Conservation (phyloP, 2,888 invertebrate species). For the Germaria angustata region DNA sequence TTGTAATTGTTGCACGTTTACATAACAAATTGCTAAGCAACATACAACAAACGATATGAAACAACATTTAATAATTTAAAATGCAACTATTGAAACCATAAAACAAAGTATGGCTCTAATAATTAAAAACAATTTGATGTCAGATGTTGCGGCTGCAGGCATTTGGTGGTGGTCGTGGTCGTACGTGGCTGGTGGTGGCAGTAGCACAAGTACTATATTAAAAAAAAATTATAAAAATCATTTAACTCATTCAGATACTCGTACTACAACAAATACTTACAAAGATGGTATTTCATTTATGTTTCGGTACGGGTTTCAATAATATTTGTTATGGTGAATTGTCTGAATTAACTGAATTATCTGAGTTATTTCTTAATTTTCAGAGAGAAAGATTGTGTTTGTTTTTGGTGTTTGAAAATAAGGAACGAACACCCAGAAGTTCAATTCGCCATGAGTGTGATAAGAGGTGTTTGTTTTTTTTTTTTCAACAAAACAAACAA, state of each 20-base stretch:
- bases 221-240: not conserved
- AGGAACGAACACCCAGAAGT: slow-evolving; percentile 61
- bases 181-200: not conserved
- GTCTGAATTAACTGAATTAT: slow-evolving; percentile 28
- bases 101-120: slow-evolving; percentile 20
- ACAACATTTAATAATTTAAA: slow-evolving; percentile 11
- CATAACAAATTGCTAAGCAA: slow-evolving; percentile 61
- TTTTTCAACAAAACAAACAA: slow-evolving; percentile 11
- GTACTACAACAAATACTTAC: slow-evolving; percentile 8
- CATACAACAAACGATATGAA: slow-evolving; percentile 73
- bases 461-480: slow-evolving; percentile 39
- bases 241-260: slow-evolving; percentile 56
- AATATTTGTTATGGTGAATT: slow-evolving; percentile 34
- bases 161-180: not conserved
- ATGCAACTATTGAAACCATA: slow-evolving; percentile 18
- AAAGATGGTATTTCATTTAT: not conserved
- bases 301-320: slow-evolving; percentile 10
- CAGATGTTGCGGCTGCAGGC: slow-evolving; percentile 26
- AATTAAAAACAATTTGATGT: slow-evolving; percentile 39
- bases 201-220: not conserved
- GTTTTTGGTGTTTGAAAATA: slow-evolving; percentile 8
- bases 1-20: slow-evolving; percentile 13
- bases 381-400: slow-evolving; percentile 25
- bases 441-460: slow-evolving; percentile 42
- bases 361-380: not conserved